These are phyloP conservation scores for Drosophila fungiperda DNA, from an alignment of 2,888 invertebrate genomes.

Conservation along the genomic window DNA sequence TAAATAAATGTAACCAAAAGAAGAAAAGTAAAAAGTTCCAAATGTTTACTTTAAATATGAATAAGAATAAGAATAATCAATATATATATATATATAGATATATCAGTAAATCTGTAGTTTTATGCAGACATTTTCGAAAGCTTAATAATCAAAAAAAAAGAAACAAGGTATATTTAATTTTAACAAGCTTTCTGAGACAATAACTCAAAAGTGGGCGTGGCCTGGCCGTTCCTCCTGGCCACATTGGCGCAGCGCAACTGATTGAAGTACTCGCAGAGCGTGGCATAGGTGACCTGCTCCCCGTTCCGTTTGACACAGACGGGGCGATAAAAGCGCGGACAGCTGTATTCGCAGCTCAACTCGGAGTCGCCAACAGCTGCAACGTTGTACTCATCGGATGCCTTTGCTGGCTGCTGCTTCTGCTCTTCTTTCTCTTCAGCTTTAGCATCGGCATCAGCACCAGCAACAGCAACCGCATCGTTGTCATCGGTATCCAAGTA, in stretches of 20 bases:
- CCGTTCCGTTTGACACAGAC: slow-evolving; percentile 55
- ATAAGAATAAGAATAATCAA: not conserved
- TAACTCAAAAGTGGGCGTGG: slow-evolving; percentile 43
- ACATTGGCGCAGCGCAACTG: slow-evolving; percentile 61
- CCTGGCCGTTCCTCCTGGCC: slow-evolving; percentile 21
- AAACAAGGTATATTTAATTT: not conserved
- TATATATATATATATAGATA: not conserved
- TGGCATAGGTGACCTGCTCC: slow-evolving; percentile 48
- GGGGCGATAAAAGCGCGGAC: slow-evolving; percentile 72
- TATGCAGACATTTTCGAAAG: not conserved
- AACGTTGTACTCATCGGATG: slow-evolving; percentile 10
- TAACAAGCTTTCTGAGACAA: slow-evolving; percentile 43
- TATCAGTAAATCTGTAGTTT: not conserved
- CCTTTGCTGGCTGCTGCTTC: not conserved
- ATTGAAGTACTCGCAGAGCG: slow-evolving; percentile 67
- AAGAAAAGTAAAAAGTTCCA: not conserved
- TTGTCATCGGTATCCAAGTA: slow-evolving; percentile 5
- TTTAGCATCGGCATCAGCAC: not conserved
- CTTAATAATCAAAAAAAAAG: not conserved
- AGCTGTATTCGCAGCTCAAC: slow-evolving; percentile 59
- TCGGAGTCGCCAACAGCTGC: slow-evolving; percentile 41
- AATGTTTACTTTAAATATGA: no score
- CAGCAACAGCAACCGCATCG: not conserved
- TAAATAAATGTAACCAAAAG: not conserved
- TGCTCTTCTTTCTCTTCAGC: not conserved